A percentile compares a stretch with the other conserved stretches of the same genome.
Evolutionary conservation across 2,113 vertebrate species (phyloP).

Genomic region (Columba livia): DNA sequence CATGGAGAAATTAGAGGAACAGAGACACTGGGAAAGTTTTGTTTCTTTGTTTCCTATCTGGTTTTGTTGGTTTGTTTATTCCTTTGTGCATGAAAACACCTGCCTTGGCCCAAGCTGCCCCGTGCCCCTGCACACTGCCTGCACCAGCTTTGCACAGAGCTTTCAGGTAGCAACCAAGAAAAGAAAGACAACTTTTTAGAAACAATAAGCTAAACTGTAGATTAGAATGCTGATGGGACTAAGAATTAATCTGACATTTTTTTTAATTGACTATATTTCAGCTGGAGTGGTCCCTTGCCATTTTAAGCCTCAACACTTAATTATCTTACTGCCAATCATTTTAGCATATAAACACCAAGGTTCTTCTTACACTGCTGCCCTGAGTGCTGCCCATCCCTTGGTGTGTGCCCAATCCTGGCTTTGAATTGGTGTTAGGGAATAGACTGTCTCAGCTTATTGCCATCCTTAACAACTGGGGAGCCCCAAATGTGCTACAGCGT

Average conservation of each 20-base stretch:
- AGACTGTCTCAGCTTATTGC: no score
- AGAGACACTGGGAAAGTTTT: rapidly evolving
- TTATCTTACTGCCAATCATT: neutral
- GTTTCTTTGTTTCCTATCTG: neutral
- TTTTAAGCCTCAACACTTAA: neutral
- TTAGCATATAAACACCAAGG: neutral
- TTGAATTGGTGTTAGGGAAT: neutral
- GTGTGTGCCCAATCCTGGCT: rapidly evolving
- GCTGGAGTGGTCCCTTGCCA: neutral
- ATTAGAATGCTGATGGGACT: neutral
- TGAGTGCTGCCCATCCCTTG: neutral
- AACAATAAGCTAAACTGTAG: neutral
- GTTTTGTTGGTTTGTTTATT: neutral
- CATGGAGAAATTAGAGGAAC: neutral
- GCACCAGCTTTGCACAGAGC: neutral
- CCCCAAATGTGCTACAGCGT: rapidly evolving
- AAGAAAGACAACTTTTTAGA: neutral
- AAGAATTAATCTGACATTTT: neutral
- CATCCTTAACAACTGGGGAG: neutral
- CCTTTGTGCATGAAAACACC: neutral
- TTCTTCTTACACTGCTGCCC: neutral
- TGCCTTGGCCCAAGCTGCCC: neutral
- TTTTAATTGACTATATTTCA: neutral
- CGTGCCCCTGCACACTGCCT: neutral
- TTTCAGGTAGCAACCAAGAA: neutral